Conservation (phyloP, 1,140 invertebrate species). For the Trichomalopsis sarcophagae region DNA sequence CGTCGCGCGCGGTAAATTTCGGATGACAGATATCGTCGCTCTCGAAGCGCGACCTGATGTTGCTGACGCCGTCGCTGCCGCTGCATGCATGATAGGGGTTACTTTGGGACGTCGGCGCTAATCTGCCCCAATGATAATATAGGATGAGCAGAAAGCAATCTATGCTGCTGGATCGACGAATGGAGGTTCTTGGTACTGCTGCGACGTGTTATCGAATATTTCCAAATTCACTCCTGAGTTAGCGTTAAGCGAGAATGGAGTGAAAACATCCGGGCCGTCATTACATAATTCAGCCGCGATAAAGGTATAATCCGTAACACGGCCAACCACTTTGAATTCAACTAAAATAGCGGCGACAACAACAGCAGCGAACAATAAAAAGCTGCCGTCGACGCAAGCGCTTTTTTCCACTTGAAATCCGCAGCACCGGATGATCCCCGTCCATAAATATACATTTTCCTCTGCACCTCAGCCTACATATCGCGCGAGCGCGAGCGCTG, state of each 20-base stretch:
- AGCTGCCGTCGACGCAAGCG: neutral
- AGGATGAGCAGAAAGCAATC: neutral
- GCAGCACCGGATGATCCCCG: neutral
- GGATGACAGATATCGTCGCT: neutral
- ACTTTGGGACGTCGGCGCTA: neutral
- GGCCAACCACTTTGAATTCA: too few relatives aligned
- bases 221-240: too few relatives aligned
- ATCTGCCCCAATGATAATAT: neutral
- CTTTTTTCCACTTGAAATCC: neutral
- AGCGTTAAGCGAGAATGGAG: too few relatives aligned
- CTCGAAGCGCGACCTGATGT: neutral
- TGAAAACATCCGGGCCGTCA: too few relatives aligned
- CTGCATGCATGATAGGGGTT: neutral
- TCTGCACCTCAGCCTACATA: neutral
- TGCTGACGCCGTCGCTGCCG: neutral
- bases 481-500: neutral
- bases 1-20: slow-evolving; percentile 7
- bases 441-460: neutral
- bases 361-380: too few relatives aligned
- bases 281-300: too few relatives aligned
- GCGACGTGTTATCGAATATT: too few relatives aligned
- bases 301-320: too few relatives aligned
- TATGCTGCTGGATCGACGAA: too few relatives aligned
- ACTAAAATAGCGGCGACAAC: too few relatives aligned
- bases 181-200: too few relatives aligned